Percentiles rank a stretch among this genome's conserved stretches.
phyloP scores from a whole-genome alignment of 2,888 invertebrate species.

The Thyatira batis region DNA sequence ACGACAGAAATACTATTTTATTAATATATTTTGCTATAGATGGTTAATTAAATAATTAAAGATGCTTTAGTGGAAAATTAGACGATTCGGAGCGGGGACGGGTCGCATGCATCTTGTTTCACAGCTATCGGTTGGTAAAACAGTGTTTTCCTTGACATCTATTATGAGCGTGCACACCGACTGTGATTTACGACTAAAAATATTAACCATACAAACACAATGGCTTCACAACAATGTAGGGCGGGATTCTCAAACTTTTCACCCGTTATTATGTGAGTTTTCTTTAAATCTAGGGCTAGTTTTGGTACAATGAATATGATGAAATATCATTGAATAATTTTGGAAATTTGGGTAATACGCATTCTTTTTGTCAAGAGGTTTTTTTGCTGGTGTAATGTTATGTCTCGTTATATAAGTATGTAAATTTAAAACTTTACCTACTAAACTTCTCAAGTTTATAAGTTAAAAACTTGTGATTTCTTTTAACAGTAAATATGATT shows the following conservation, averaged over 20 bases:
- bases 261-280: neutral
- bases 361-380: too few species aligned
- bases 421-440: too few species aligned
- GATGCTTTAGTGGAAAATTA: neutral
- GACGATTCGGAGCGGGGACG: conserved; percentile 25
- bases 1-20: too few species aligned
- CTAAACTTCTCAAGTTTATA: too few species aligned
- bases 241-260: neutral
- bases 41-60: neutral
- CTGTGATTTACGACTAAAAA: neutral
- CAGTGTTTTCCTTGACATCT: conserved; percentile 32
- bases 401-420: too few species aligned
- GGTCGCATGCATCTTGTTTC: conserved; percentile 19
- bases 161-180: conserved; percentile 15
- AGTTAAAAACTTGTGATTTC: too few species aligned
- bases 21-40: neutral
- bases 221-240: neutral
- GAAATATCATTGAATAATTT: too few species aligned
- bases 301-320: too few species aligned
- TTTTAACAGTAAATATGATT: too few species aligned
- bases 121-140: conserved; percentile 27
- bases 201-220: neutral
- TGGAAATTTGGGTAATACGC: too few species aligned
- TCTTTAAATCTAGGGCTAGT: neutral
- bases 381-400: too few species aligned